These are phyloP conservation scores for Gila robusta DNA, from an alignment of 2,797 vertebrate genomes.

Conservation along the genomic window DNA sequence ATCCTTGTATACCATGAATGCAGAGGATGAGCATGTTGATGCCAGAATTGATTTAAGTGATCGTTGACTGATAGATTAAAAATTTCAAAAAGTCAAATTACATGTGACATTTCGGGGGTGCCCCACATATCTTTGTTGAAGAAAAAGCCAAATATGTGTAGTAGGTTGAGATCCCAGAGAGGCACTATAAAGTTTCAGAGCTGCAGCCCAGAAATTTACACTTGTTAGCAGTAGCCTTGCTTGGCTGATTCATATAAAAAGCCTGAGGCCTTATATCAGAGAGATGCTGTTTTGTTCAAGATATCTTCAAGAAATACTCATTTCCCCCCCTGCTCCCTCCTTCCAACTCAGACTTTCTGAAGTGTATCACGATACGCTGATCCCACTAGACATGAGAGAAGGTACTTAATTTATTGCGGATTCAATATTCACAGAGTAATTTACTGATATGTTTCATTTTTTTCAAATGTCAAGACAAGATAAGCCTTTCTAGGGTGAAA, in stretches of 20 bases:
- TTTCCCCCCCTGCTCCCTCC: neutral
- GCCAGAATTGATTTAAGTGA: neutral
- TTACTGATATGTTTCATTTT: constrained; percentile 47
- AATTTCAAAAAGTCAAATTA: neutral
- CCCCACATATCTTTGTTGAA: constrained; percentile 70
- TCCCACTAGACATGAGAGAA: constrained; percentile 40
- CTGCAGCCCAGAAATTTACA: constrained; percentile 56
- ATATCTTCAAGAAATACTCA: constrained; percentile 26
- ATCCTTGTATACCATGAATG: neutral
- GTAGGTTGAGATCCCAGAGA: constrained; percentile 77
- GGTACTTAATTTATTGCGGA: constrained; percentile 37
- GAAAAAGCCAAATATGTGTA: constrained; percentile 74
- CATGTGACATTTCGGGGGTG: neutral
- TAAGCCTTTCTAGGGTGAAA: constrained; percentile 40
- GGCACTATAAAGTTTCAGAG: constrained; percentile 78
- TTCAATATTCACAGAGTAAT: constrained; percentile 43
- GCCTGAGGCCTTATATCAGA: constrained; percentile 19
- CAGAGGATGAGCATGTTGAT: neutral
- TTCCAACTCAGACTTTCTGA: constrained; percentile 37
- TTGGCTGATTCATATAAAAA: constrained; percentile 28
- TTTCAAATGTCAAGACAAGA: constrained; percentile 48
- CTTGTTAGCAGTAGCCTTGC: constrained; percentile 15
- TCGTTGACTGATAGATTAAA: neutral
- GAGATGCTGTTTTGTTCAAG: constrained; percentile 31
- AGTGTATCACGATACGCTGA: constrained; percentile 18